phyloP scores from a whole-genome alignment of 2,888 invertebrate species.

The Osmoderma eremita region DNA sequence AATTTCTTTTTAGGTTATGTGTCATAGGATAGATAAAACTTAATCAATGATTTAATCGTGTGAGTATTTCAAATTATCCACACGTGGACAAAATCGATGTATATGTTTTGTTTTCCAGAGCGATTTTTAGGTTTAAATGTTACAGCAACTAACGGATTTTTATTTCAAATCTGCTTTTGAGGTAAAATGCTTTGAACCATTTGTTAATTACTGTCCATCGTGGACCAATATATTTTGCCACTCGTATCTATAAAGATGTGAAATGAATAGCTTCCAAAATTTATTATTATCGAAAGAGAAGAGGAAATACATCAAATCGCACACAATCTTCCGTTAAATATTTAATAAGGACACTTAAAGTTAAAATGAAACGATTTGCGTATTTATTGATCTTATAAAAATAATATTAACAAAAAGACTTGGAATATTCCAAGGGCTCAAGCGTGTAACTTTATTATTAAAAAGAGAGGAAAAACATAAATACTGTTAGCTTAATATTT shows the following conservation, averaged over 20 bases:
- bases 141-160: too few species aligned
- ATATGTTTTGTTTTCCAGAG: too few species aligned
- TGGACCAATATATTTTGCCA: conserved; percentile 15
- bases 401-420: conserved; percentile 29
- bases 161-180: too few species aligned
- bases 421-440: conserved; percentile 39
- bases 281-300: conserved; percentile 23
- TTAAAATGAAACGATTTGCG: conserved; percentile 27
- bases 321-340: conserved; percentile 36
- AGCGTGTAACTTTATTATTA: conserved; percentile 35
- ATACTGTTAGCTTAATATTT: conserved; percentile 33
- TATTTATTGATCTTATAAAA: conserved; percentile 30
- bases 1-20: too few species aligned
- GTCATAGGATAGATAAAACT: too few species aligned
- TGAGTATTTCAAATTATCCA: too few species aligned
- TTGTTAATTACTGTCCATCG: too few species aligned
- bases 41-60: too few species aligned
- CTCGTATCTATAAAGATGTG: conserved; percentile 1
- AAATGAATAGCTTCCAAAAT: conserved; percentile 14
- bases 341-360: conserved; percentile 10
- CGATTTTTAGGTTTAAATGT: too few species aligned
- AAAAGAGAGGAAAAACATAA: conserved; percentile 1
- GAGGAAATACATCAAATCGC: conserved; percentile 20
- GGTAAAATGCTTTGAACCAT: too few species aligned
- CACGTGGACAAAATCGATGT: too few species aligned